Percentiles rank a stretch among this genome's conserved stretches.
phyloP scores from a whole-genome alignment of 2,113 vertebrate species.

The Sinocyclocheilus anophthalmus region DNA sequence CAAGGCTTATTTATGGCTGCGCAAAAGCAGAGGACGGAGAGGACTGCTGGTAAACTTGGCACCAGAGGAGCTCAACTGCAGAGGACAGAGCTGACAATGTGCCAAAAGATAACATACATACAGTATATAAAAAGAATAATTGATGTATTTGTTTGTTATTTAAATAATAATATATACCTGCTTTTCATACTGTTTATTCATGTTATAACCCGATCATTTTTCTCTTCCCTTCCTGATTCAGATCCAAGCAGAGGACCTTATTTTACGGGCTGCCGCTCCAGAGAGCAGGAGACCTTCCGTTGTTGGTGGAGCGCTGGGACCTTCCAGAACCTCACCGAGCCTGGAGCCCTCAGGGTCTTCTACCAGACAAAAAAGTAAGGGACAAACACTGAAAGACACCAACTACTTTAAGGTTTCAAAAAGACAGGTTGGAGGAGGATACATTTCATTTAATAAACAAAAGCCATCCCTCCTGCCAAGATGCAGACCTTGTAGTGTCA shows the following conservation, averaged over 20 bases:
- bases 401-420: neutral
- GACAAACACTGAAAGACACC: neutral
- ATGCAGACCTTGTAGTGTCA: neutral
- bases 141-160: too few species aligned
- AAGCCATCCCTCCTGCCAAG: neutral
- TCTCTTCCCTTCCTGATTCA: slow-evolving; percentile 63
- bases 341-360: slow-evolving; percentile 80
- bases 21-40: slow-evolving; percentile 58
- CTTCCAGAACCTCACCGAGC: slow-evolving; percentile 75
- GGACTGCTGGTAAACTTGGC: slow-evolving; percentile 47
- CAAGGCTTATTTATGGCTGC: slow-evolving; percentile 74
- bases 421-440: too few species aligned
- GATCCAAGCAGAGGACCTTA: slow-evolving; percentile 75
- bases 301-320: slow-evolving; percentile 88
- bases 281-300: slow-evolving; percentile 88
- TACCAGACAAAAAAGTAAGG: slow-evolving; percentile 80
- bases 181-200: neutral
- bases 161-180: neutral
- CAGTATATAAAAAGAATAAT: neutral
- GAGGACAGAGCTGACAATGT: slow-evolving; percentile 41
- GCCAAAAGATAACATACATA: neutral
- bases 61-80: slow-evolving; percentile 20
- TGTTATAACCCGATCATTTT: slow-evolving; percentile 7
- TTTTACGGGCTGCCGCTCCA: slow-evolving; percentile 86
- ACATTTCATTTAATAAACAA: neutral